Percentiles rank a stretch among this genome's conserved stretches.
Conservation (phyloP, 2,888 invertebrate species). For the Priocnemis perturbator region DNA sequence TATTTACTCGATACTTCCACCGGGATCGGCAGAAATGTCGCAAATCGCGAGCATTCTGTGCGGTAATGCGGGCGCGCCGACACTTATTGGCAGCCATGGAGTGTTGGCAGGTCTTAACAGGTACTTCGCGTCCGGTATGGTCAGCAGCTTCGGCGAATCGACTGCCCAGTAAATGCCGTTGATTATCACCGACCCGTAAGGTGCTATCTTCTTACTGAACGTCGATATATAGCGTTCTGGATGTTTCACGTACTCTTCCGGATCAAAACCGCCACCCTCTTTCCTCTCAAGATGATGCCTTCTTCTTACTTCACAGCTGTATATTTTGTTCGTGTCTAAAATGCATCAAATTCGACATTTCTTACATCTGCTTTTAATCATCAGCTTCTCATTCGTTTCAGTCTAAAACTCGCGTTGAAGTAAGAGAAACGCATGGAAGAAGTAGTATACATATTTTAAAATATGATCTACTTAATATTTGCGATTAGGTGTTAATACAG, state of each 20-base stretch:
- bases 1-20: slow-evolving; percentile 91
- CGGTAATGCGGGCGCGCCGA: slow-evolving; percentile 91
- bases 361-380: background rate
- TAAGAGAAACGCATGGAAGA: too few relatives aligned
- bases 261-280: slow-evolving; percentile 94
- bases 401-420: too few relatives aligned
- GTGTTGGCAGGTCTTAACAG: slow-evolving; percentile 91
- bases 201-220: slow-evolving; percentile 97
- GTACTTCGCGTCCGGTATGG: slow-evolving; percentile 98
- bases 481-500: too few relatives aligned
- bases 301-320: slow-evolving; percentile 96
- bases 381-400: too few relatives aligned
- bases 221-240: slow-evolving; percentile 97
- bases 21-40: slow-evolving; percentile 99
- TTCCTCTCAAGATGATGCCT: slow-evolving; percentile 95
- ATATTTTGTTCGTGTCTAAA: slow-evolving; percentile 94
- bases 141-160: slow-evolving; percentile 95
- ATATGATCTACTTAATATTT: too few relatives aligned
- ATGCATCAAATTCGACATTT: slow-evolving; percentile 25
- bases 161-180: slow-evolving; percentile 99
- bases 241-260: slow-evolving; percentile 92
- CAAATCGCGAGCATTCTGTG: slow-evolving; percentile 96
- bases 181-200: slow-evolving; percentile 96
- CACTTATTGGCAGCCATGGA: slow-evolving; percentile 94
- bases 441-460: too few relatives aligned